Base-by-base conservation (phyloP, 2,113 vertebrate genomes). In the Hucho hucho region DNA sequence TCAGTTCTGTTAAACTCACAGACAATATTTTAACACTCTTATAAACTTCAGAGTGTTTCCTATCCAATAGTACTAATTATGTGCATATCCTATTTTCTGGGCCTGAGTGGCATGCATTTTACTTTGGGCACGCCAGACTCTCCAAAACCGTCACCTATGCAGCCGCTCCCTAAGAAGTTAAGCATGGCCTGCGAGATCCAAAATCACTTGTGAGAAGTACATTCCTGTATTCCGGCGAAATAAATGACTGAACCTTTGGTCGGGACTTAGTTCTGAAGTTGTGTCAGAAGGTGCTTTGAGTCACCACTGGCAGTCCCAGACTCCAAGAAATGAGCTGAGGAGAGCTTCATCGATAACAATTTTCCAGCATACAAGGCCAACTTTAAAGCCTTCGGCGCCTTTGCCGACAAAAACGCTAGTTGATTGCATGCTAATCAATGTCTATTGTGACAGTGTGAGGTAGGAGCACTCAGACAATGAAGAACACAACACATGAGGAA, bases 251-350 rank as follows among this genome's bases (percentile, higher is more conserved):
- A 12, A 26, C 22, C 32, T 61, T 29, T 49, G 69, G 70, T 75
- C 73, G n/a, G 12, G 18, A 29, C 66, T 43, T 9, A 56, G 56
- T 56, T 63, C 66, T 75, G 49, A 79, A 73, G 65, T 32, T n/a
- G 49, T 74, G 68, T 74, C 81, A 77, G 70, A 70, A 59, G 26
- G 32, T 63, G 22, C 70, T 67, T 32, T 74, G n/a, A 77, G 64
- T 20, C 58, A 65, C 64, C 11, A 7, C 20, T 46, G 43, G 24
- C 73, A 75, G 70, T 64, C 13, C 46, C 64, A 26, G 69, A 22
- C 13, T 26, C 32, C 53, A 67, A 73, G 26, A 75, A 72, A 79
- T 59, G 7, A 74, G 59, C 37, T 63, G 32, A 58, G n/a, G 12
- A 67, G 24, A 25, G 46, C 6, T 64, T n/a, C 43, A 59, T 74